Base-by-base conservation (phyloP, 1,140 invertebrate genomes). In the Trichonephila inaurata region DNA sequence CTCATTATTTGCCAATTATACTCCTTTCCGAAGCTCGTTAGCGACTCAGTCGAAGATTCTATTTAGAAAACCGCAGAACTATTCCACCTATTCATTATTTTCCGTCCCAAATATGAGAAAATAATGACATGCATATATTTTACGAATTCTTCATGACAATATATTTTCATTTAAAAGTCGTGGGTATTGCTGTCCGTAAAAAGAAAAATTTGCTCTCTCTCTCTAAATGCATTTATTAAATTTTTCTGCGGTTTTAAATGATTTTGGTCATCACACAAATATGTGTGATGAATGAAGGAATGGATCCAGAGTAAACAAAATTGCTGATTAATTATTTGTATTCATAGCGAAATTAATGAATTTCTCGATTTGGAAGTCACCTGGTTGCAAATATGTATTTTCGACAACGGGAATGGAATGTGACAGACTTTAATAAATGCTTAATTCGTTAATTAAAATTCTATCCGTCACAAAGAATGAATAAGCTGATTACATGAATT, bases 1-100 rank as follows among this genome's bases (percentile, higher is more conserved):
- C 85, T 87, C 85, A 87, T 87, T 87, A 87, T 62, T 62, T 58
- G 28, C 58, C 61, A 61, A 87, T 87, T 87, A 87, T 87, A 64
- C 40, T 87, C 24, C 19, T 40, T 87, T 40, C 28, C 60, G 0
- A 16, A 64, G 85, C 85, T 87, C 85, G 61, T 87, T 87, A 87
- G 85, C 61, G n/a, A 21, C 33, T 28, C 72, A 24, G 19, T 24
- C n/a, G 19, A 77, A 40, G 21, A 51, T 16, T 21, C 82, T 44
- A 58, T 77, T 77, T 28, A 24, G 40, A 83, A 60, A 83, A 83
- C 44, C 82, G 24, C 72, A 28, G 28, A 19, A 51, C 51, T 60
- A 83, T 60, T 60, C 82, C 44, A 58, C 44, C 19, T 58, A 83
- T 83, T 83, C 82, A 83, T 83, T 83, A 83, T 83, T 83, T 83